phyloP scores from a whole-genome alignment of 1,140 invertebrate species.

The Penaeus vannamei region DNA sequence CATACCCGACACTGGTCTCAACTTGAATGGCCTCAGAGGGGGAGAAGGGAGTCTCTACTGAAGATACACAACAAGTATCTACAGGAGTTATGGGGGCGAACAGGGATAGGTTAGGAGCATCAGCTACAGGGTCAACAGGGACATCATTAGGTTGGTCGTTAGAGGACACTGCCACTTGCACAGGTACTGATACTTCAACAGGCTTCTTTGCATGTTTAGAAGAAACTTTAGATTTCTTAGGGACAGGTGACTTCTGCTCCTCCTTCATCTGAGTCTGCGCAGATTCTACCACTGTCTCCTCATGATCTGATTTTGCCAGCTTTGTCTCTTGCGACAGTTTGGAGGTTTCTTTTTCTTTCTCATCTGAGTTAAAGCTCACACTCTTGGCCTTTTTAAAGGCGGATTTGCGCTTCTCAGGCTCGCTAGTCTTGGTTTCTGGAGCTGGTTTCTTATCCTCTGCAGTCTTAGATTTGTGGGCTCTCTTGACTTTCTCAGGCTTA shows the following conservation, averaged over 20 bases:
- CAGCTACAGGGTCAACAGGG: constrained; percentile 20
- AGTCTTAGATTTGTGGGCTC: neutral
- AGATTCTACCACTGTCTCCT: constrained; percentile 7
- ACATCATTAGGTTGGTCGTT: constrained; percentile 34
- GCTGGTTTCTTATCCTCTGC: neutral
- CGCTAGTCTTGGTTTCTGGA: neutral
- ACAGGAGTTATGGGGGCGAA: constrained; percentile 30
- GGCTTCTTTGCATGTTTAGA: constrained; percentile 36
- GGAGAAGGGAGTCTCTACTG: neutral
- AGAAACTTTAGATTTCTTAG: neutral
- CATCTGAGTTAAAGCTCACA: constrained; percentile 21
- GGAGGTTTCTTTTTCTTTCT: constrained; percentile 1
- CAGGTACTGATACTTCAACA: constrained; percentile 63
- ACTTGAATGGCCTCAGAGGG: constrained; percentile 18
- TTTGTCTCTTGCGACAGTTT: neutral
- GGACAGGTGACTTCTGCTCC: neutral
- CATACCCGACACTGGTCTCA: constrained; percentile 19
- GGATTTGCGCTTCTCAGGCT: constrained; percentile 31
- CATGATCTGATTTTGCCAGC: neutral
- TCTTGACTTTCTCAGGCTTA: constrained; percentile 26
- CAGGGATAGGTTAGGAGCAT: constrained; percentile 28
- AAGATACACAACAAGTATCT: constrained; percentile 49
- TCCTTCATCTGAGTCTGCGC: neutral
- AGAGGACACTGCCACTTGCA: constrained; percentile 58
- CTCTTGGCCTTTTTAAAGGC: constrained; percentile 26